Evolutionary conservation across 2,113 vertebrate genomes (phyloP), one percentile per base, ranked within the genome.

Genomic region (Tenebrosternarchus preto): DNA sequence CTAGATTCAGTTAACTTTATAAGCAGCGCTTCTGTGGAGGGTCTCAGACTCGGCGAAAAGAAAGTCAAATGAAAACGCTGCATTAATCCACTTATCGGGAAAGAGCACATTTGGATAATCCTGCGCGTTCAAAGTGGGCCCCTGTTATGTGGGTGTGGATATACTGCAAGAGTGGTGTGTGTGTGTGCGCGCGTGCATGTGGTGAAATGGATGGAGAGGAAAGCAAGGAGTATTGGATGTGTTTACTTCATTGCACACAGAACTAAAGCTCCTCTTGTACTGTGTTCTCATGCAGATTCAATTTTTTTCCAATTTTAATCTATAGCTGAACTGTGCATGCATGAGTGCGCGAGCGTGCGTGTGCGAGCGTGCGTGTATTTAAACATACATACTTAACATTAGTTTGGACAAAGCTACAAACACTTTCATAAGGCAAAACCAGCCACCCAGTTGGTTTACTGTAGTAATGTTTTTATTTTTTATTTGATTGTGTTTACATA

Each of bases 21-120:
- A 92, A 93, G 92, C 88, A 91, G 89, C 83, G 88, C 90, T 90
- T 88, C 90, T 91, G 86, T 85, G 88, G 83, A 75, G 86, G 88
- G 91, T 93, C 91, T 91, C 90, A 90, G 88, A 90, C 87, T 92
- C 90, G 90, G 88, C 90, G 88, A 87, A 88, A 91, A 89, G 8
- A 83, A 90, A 84, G 88, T 91, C 89, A 87, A 91, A 88, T 91
- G 88, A 84, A 91, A 92, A 91, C 85, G 88, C 91, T 89, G 88
- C 89, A 91, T 92, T 93, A 93, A 93, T 91, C 92, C 89, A 93
- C 88, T 93, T 93, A 93, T 93, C 92, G 90, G 92, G 84, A 85
- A 88, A 88, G 90, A 92, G 91, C 92, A 93, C 90, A 92, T 91
- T 92, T 89, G 84, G 89, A 92, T 93, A 92, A 93, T 92, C 92